Conservation (phyloP, 2,797 vertebrate species). For the Argentina silus region DNA sequence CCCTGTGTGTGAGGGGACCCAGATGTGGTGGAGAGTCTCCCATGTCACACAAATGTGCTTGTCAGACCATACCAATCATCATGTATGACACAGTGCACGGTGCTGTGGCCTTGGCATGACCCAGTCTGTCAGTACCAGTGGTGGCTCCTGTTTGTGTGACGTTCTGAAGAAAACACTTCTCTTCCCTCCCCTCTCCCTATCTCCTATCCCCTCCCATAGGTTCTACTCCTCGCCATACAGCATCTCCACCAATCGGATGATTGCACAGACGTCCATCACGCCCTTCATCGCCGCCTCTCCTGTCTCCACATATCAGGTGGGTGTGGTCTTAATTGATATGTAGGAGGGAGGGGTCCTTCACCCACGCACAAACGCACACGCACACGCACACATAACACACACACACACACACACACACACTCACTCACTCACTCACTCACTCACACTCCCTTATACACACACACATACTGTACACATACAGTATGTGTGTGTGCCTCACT, state of each 20-base stretch:
- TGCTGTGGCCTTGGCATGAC: no score
- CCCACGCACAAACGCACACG: constrained; percentile 4
- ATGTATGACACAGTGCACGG: no score
- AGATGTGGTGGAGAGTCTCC: no score
- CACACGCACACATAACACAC: background rate
- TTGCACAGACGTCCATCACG: constrained; percentile 98
- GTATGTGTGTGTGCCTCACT: constrained; percentile 35
- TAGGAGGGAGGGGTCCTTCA: no score
- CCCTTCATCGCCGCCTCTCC: constrained; percentile 99
- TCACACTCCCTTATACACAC: constrained; percentile 21
- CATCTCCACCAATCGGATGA: constrained; percentile 99
- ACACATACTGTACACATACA: constrained; percentile 29
- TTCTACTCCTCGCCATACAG: constrained; percentile 99
- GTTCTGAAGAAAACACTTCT: background rate
- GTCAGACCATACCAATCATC: no score
- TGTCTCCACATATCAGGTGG: constrained; percentile 98
- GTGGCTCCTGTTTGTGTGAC: no score
- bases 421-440: constrained; percentile 10
- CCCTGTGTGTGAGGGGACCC: no score
- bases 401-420: constrained; percentile 36
- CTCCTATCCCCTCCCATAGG: constrained; percentile 67
- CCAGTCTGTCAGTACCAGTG: no score
- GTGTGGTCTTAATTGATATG: no score
- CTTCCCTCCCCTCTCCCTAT: background rate
- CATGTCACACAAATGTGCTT: no score